Evolutionary conservation across 2,113 vertebrate genomes (phyloP), one percentile per base, ranked within the genome.

Genomic region (Ornithorhynchus anatinus): DNA sequence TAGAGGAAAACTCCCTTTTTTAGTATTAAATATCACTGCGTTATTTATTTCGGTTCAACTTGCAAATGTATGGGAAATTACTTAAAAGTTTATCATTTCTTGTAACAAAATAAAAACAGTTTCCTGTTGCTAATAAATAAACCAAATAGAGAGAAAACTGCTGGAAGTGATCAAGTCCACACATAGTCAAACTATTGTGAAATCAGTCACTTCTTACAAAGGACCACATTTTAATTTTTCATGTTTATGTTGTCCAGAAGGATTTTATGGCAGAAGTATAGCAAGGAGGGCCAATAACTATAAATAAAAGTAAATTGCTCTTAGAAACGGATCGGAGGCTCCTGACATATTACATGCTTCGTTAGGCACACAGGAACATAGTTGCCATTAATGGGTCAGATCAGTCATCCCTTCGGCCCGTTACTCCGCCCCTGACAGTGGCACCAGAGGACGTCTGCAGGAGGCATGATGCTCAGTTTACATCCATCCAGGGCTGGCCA

Each of bases 191-290:
- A 19, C 48, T 60, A 39, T 66, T 51, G 3, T 37, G 63, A 74
- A 74, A 79, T 40, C 5, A 39, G 20, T 60, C 43, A 61, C 63
- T 74, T 69, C 53, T 75, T 40, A 60, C 31, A 58, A 38, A 5
- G 56, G 72, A 48, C 32, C 37, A 44, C 69, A 74, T 83, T 79
- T 54, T 77, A 22, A 47, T 72, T 69, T 79, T 68, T 20, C 52
- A 10, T 59, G 51, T 59, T 31, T 75, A 32, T 64, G 36, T 14
- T 77, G 40, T 64, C 68, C 69, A 70, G 44, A 75, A 75, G 52
- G n/a, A 81, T 77, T 75, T 38, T 45, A 15, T 61, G 72, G 52
- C 33, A 59, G 69, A 79, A 69, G 39, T 71, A 54, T 36, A 20
- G 51, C 36, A 62, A 76, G 54, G 11, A 37, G 43, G 17, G 66